Percentiles rank a stretch among this genome's conserved stretches.
Conservation (phyloP, 2,797 vertebrate species). For the Delichon dasypus region DNA sequence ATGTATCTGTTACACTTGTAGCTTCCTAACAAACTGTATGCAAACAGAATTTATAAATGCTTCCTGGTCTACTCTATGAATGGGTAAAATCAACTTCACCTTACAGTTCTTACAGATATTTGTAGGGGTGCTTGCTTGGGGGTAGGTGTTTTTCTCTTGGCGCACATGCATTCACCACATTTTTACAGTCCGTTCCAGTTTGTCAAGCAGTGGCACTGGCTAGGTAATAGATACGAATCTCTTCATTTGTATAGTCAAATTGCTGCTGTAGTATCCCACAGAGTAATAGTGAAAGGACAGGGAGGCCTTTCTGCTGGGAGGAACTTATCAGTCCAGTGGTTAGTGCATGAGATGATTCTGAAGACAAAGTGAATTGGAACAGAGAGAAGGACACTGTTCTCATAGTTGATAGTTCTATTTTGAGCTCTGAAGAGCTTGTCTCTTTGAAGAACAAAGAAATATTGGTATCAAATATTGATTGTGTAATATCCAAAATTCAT, state of each 20-base stretch:
- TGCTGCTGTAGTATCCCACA: background rate
- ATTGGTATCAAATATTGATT: conserved; percentile 40
- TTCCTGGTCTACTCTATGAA: background rate
- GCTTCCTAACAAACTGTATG: background rate
- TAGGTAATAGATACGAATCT: background rate
- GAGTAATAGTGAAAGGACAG: background rate
- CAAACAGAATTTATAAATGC: background rate
- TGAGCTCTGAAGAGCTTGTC: background rate
- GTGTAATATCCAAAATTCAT: background rate
- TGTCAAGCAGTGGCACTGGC: background rate
- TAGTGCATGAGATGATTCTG: background rate
- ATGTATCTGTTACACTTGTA: background rate
- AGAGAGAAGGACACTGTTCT: background rate
- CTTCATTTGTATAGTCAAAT: background rate
- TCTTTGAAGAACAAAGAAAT: conserved; percentile 39
- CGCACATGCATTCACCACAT: background rate
- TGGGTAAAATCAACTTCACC: background rate
- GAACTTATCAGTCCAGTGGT: background rate
- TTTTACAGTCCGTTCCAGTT: background rate
- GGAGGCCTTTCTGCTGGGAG: background rate
- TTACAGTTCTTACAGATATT: background rate
- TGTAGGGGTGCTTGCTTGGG: too few species aligned
- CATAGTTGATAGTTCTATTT: background rate
- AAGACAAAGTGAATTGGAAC: background rate
- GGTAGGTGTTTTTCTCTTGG: accelerated